phyloP scores from a whole-genome alignment of 2,113 vertebrate species.

The Pelvicachromis taeniatus region DNA sequence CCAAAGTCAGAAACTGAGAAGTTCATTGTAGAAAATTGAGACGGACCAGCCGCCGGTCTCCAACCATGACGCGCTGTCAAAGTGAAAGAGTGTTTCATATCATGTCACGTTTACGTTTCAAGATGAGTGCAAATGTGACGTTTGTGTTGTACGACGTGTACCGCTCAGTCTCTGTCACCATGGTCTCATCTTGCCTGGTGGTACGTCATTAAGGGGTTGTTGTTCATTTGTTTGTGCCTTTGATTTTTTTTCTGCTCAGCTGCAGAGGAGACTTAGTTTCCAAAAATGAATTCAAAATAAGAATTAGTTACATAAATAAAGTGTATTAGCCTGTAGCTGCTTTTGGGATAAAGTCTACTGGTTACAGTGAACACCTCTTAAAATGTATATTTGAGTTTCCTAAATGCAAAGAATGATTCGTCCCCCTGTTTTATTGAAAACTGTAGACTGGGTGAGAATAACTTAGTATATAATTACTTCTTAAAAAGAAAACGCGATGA shows the following conservation, averaged over 20 bases:
- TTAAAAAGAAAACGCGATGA: not conserved
- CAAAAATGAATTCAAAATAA: not conserved
- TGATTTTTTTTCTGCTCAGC: slow-evolving; percentile 64
- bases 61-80: slow-evolving; percentile 14
- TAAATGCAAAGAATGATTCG: not conserved
- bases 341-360: not conserved
- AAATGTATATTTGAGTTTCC: not conserved
- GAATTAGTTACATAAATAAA: not conserved
- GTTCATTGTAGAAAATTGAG: slow-evolving; percentile 16
- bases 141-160: slow-evolving; percentile 11
- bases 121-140: slow-evolving; percentile 7
- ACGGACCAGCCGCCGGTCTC: slow-evolving; percentile 7
- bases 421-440: not conserved
- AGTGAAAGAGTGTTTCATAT: slow-evolving; percentile 37
- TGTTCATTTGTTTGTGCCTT: slow-evolving; percentile 83
- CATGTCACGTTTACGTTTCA: slow-evolving; percentile 50
- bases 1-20: slow-evolving; percentile 33
- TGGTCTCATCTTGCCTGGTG: slow-evolving; percentile 40
- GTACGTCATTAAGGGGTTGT: slow-evolving; percentile 46
- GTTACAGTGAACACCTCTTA: not conserved
- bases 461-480: not conserved
- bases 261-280: slow-evolving; percentile 36
- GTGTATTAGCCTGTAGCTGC: not conserved
- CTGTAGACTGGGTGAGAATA: not conserved
- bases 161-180: slow-evolving; percentile 12